phyloP scores from a whole-genome alignment of 2,113 vertebrate species.

The Desmodus rotundus region DNA sequence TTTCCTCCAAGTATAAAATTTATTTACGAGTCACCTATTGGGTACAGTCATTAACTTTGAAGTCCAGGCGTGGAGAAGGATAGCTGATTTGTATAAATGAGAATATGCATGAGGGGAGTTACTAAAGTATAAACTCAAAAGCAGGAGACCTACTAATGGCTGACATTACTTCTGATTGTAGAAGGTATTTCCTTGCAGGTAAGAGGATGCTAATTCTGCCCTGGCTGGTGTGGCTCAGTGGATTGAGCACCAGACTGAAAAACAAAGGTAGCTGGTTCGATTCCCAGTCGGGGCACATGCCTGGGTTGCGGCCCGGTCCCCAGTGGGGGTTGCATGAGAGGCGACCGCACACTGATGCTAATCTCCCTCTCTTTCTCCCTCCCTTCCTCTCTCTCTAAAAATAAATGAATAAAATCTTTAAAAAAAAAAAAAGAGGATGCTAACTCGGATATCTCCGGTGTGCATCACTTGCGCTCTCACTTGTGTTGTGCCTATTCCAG shows the following conservation, averaged over 20 bases:
- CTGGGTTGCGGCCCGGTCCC: no score
- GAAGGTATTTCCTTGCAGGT: not conserved
- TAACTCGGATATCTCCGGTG: not conserved
- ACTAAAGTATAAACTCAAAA: not conserved
- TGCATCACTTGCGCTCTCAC: not conserved
- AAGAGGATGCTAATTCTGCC: not conserved
- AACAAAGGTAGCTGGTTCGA: no score
- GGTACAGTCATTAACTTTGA: not conserved
- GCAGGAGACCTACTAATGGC: not conserved
- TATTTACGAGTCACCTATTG: not conserved
- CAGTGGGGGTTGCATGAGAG: no score
- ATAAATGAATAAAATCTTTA: no score
- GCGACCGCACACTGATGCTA: no score
- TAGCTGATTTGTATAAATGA: not conserved
- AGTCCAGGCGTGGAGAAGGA: not conserved
- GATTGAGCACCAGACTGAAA: no score
- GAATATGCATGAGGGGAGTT: not conserved
- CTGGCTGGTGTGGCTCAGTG: no score
- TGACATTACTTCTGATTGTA: not conserved
- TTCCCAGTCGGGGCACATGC: no score
- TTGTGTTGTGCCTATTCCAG: not conserved
- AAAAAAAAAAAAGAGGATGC: not conserved
- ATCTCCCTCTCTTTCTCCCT: no score
- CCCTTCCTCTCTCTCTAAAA: no score
- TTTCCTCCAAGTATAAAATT: not conserved